These are phyloP conservation scores for Pomphorhynchus laevis DNA, from an alignment of 1,140 invertebrate species.

Conservation along the genomic window DNA sequence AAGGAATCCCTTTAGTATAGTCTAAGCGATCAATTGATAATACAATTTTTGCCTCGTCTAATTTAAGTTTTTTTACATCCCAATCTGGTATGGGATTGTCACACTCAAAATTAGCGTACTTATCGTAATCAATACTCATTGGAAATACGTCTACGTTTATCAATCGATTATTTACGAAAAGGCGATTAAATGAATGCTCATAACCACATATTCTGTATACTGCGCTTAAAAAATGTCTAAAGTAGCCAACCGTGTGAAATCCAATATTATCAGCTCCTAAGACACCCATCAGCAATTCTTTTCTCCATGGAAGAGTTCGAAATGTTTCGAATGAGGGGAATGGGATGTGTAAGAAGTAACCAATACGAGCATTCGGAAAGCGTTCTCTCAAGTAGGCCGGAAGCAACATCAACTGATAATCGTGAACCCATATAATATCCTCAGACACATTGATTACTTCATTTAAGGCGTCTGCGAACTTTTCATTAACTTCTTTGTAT, in stretches of 20 bases:
- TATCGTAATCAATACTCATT: too few relatives aligned
- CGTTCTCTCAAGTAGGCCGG: conserved; percentile 51
- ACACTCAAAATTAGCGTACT: too few relatives aligned
- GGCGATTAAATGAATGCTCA: too few relatives aligned
- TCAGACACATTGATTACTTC: too few relatives aligned
- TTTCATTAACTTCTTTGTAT: conserved; percentile 38
- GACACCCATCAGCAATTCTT: conserved; percentile 46
- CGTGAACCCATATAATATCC: conserved; percentile 55
- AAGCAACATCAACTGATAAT: conserved; percentile 54
- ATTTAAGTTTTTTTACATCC: too few relatives aligned
- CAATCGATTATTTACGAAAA: too few relatives aligned
- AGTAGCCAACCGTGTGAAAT: conserved; percentile 59
- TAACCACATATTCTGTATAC: too few relatives aligned
- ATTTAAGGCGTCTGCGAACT: conserved; percentile 42
- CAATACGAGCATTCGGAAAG: conserved; percentile 40
- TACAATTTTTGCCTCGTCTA: too few relatives aligned
- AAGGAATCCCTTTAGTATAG: conserved; percentile 53
- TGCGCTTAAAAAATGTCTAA: conserved; percentile 54
- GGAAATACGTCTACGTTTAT: too few relatives aligned
- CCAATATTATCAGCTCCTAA: conserved; percentile 48
- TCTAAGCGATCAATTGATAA: conserved; percentile 50
- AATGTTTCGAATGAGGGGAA: conserved; percentile 67
- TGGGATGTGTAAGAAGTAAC: conserved; percentile 59
- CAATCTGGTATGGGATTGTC: too few relatives aligned
- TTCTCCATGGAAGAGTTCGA: conserved; percentile 47